Base-by-base conservation (phyloP, 23 tunicate species). In the Clavelina lepadiformis region DNA sequence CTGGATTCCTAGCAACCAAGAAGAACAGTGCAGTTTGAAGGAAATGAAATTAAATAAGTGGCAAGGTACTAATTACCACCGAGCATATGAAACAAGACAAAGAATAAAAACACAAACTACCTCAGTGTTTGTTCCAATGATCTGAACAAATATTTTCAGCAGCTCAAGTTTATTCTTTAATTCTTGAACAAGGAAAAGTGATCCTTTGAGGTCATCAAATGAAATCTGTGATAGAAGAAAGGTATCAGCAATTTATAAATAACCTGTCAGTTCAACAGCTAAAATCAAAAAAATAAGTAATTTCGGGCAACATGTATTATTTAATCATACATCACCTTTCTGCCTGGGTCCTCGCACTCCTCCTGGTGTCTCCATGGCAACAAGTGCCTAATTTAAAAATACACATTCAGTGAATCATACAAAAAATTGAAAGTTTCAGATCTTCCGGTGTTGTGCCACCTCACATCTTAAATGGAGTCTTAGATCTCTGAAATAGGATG, bases 261-360 rank as follows among this genome's bases (percentile, higher is more conserved):
- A 53, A 53, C 24, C 58, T 53, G 28, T 53, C 28, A 21, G 58
- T 53, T 21, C 24, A 53, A 53, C 22, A 53, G 58, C 5, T 53
- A 53, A n/a, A n/a, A n/a, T n/a, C n/a, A n/a, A n/a, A n/a, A n/a
- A n/a, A n/a, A n/a, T n/a, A n/a, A n/a, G n/a, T n/a, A n/a, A n/a
- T n/a, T n/a, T n/a, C n/a, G n/a, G n/a, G n/a, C n/a, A n/a, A n/a
- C n/a, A n/a, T n/a, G n/a, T n/a, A n/a, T n/a, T n/a, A n/a, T n/a
- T n/a, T 44, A 11, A 44, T 44, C 22, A 63, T 36, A 29, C 28
- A 22, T 51, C 33, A 80, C 86, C 75, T 71, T 80, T 63, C 77
- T 70, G 8, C 64, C 72, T 18, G 62, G 75, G 45, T 80, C 86
- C 62, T 80, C 86, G 46, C 77, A 70, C 6, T 80, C 86, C 29